These are phyloP conservation scores for Drosophila meridiana DNA, from an alignment of 2,888 invertebrate species.

Conservation along the genomic window DNA sequence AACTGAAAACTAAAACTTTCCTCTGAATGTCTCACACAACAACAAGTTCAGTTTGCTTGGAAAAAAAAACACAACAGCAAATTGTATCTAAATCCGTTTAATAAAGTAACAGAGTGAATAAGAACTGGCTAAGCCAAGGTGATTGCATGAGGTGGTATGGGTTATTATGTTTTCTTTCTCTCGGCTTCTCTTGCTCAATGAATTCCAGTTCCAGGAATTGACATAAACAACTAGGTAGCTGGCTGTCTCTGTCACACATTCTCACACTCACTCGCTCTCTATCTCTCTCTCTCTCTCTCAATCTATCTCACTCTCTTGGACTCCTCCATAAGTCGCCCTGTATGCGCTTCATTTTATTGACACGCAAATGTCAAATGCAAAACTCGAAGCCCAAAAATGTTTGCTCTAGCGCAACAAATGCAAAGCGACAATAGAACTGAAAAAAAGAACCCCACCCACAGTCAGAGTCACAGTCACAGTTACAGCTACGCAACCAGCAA, in stretches of 20 bases:
- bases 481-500: background rate
- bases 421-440: slow-evolving; percentile 63
- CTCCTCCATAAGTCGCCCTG: slow-evolving; percentile 1
- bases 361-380: slow-evolving; percentile 77
- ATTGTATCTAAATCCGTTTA: slow-evolving; percentile 5
- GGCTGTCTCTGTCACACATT: background rate
- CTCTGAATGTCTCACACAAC: background rate
- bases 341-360: slow-evolving; percentile 48
- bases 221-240: slow-evolving; percentile 15
- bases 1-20: background rate
- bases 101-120: background rate
- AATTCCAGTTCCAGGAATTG: slow-evolving; percentile 7
- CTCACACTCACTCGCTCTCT: background rate
- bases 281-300: background rate
- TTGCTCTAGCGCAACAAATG: slow-evolving; percentile 77
- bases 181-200: background rate
- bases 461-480: background rate
- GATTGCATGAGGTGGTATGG: background rate
- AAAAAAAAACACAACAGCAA: background rate
- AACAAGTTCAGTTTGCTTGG: background rate
- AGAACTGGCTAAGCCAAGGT: background rate
- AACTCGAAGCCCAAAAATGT: slow-evolving; percentile 46
- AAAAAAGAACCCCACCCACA: slow-evolving; percentile 8
- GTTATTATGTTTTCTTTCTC: background rate
- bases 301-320: background rate